Evolutionary conservation across 2,113 vertebrate species (phyloP).

Genomic region (Hemibagrus wyckioides): DNA sequence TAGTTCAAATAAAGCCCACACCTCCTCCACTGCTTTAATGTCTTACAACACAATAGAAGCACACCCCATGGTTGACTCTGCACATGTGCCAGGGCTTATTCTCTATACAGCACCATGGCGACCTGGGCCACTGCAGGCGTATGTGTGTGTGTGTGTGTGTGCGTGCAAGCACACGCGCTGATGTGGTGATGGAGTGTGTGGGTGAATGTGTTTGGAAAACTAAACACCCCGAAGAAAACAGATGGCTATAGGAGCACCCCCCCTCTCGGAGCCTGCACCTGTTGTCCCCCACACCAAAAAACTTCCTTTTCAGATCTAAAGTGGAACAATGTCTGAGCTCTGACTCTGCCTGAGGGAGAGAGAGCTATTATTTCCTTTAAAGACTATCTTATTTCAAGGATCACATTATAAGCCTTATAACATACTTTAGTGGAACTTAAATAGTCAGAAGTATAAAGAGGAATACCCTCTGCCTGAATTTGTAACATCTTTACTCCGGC

Average conservation of each 20-base stretch:
- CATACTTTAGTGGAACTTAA: not conserved
- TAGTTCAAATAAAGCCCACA: conserved; percentile 21
- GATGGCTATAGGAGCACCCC: conserved; percentile 72
- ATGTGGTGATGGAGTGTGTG: conserved; percentile 65
- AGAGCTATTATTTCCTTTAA: conserved; percentile 33
- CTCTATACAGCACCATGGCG: conserved; percentile 69
- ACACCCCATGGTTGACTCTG: conserved; percentile 69
- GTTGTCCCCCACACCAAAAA: conserved; percentile 60
- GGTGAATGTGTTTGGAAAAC: conserved; percentile 68
- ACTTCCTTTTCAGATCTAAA: conserved; percentile 72
- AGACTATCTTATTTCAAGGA: conserved; percentile 40
- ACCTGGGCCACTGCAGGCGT: conserved; percentile 59
- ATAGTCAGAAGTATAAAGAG: not conserved
- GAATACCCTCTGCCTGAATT: not conserved
- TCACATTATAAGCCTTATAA: not conserved
- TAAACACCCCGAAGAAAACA: conserved; percentile 68
- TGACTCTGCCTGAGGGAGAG: conserved; percentile 30
- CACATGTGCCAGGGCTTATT: conserved; percentile 76
- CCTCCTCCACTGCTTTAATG: conserved; percentile 48
- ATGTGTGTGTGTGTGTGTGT: conserved; percentile 41
- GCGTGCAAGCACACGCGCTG: conserved; percentile 44
- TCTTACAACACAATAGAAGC: conserved; percentile 66
- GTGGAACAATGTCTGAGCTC: conserved; percentile 71
- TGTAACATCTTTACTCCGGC: not conserved
- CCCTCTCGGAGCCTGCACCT: conserved; percentile 73